phyloP scores from a whole-genome alignment of 2,797 vertebrate species.

The Sylvia borin region DNA sequence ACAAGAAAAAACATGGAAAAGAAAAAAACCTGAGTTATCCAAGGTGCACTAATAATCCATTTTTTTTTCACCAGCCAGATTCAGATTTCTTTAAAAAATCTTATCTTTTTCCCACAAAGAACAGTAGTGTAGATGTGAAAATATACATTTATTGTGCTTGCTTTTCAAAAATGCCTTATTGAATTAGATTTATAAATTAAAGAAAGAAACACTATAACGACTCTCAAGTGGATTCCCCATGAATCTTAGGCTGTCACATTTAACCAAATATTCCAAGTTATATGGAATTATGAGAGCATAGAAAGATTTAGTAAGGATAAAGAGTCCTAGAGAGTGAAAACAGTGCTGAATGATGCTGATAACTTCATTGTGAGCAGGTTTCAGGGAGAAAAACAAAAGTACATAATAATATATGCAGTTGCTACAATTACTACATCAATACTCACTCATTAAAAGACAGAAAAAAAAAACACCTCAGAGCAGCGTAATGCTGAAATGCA shows the following conservation, averaged over 20 bases:
- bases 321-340: background rate
- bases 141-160: background rate
- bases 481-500: background rate
- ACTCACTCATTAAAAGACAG: background rate
- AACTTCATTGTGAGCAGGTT: background rate
- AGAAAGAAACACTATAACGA: background rate
- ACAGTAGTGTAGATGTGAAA: background rate
- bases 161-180: background rate
- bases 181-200: background rate
- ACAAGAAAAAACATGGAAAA: background rate
- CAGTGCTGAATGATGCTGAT: background rate
- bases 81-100: background rate
- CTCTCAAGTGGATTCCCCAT: background rate
- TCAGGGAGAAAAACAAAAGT: background rate
- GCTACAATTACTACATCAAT: background rate
- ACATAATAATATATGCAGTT: background rate
- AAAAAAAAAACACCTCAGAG: background rate
- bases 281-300: background rate
- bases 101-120: background rate
- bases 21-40: background rate
- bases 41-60: background rate
- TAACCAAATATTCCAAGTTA: background rate
- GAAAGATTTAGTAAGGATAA: background rate
- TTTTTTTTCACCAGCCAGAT: background rate
- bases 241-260: background rate